Evolutionary conservation across 2,888 invertebrate species (phyloP), one percentile per base, ranked within the genome.

Genomic region (Leucophenga montana): DNA sequence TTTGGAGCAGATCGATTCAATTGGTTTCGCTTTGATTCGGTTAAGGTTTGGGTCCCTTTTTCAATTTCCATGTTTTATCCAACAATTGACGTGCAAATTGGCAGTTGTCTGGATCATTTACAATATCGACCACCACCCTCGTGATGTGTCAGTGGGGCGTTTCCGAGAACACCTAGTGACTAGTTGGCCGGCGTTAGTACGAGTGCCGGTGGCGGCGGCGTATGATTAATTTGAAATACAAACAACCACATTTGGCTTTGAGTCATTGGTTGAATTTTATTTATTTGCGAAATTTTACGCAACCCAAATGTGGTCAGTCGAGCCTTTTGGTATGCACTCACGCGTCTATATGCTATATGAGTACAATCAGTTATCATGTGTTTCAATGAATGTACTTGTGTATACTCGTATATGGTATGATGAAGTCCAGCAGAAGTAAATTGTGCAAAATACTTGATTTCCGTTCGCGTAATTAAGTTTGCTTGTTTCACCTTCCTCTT

Each of bases 11-110:
- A 50, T 66, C 76, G 75, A 78, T 74, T 73, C 80, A 77, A 83
- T 83, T 82, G 82, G 77, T 82, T 78, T 81, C 82, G 79, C 80
- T 83, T 83, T 81, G 82, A 80, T 81, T 81, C 82, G 78, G 76
- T 82, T 80, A 59, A 27, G 59, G 56, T 27, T 56, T 33, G 11
- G 33, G 8, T 8, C 31, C 22, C 11, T 54, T 53, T 66, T 66
- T 66, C 50, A 66, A 81, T 83, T 81, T 82, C 83, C 84, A 81
- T 81, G 84, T 82, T 83, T 84, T 83, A 84, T 82, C 82, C 81
- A 82, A 82, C 84, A 82, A 84, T 82, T 82, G 81, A 82, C 79
- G 84, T 81, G 80, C 84, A 82, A 82, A 82, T 82, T 82, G 84
- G 82, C 81, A 84, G 81, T 82, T 84, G 81, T 82, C 81, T 84